Percentiles rank a stretch among this genome's conserved stretches.
Conservation (phyloP, 2,797 vertebrate species). For the Pantherophis vulpinus region DNA sequence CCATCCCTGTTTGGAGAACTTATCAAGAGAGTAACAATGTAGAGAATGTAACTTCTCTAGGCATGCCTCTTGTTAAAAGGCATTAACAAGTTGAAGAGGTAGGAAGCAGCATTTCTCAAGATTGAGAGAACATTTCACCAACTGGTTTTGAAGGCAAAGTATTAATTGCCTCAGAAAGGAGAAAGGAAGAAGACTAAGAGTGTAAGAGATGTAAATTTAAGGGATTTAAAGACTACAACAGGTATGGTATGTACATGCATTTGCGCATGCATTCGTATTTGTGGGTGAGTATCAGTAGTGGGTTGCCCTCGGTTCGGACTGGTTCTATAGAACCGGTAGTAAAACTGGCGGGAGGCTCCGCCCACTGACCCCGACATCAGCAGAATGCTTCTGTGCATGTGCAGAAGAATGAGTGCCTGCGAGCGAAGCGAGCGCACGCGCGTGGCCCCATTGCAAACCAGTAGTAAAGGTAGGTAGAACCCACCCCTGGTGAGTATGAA, state of each 20-base stretch:
- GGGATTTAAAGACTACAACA: neutral
- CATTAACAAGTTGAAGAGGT: neutral
- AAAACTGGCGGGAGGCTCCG: too few species aligned
- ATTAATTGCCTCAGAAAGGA: neutral
- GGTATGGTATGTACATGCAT: too few species aligned
- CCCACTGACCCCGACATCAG: too few species aligned
- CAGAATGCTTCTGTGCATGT: too few species aligned
- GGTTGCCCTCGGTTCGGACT: too few species aligned
- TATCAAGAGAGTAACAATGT: neutral
- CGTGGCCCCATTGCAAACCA: too few species aligned
- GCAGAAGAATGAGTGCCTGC: too few species aligned
- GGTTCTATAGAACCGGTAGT: too few species aligned
- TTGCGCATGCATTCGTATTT: neutral
- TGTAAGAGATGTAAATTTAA: neutral
- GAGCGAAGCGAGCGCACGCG: too few species aligned
- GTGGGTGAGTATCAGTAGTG: neutral
- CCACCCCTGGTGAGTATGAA: too few species aligned
- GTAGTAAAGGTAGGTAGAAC: too few species aligned
- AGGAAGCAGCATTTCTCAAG: neutral
- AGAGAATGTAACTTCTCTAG: neutral
- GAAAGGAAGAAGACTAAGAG: neutral
- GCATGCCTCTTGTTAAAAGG: neutral
- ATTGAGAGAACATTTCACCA: neutral
- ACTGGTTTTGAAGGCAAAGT: neutral
- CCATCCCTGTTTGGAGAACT: neutral